These are phyloP conservation scores for Planococcus citri DNA, from an alignment of 1,140 invertebrate genomes.

Conservation along the genomic window DNA sequence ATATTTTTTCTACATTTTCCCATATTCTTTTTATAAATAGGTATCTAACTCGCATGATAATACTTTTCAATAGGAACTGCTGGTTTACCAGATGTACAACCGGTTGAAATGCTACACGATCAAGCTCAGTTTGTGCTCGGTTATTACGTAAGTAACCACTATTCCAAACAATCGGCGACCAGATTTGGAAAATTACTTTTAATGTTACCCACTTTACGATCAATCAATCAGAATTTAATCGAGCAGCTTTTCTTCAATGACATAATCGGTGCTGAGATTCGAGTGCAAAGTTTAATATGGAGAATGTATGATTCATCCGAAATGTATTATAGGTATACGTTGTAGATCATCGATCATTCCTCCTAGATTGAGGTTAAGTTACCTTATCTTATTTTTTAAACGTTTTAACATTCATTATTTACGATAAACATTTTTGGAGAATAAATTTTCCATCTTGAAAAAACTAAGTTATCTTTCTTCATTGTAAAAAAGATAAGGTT, in stretches of 20 bases:
- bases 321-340: too few species aligned
- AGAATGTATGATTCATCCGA: conserved; percentile 56
- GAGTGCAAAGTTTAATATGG: conserved; percentile 65
- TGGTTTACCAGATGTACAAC: conserved; percentile 64
- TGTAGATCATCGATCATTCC: too few species aligned
- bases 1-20: conserved; percentile 30
- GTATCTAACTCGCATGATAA: too few species aligned
- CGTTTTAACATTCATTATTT: too few species aligned
- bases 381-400: too few species aligned
- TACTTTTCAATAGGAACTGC: conserved; percentile 50
- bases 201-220: conserved; percentile 63
- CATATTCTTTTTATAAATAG: too few species aligned
- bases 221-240: conserved; percentile 61
- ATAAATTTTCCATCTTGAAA: too few species aligned
- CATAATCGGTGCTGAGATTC: conserved; percentile 68
- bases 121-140: conserved; percentile 79
- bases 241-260: conserved; percentile 76
- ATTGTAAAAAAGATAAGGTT: too few species aligned
- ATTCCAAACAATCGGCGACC: conserved; percentile 56
- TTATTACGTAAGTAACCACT: conserved; percentile 71
- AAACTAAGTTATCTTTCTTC: too few species aligned
- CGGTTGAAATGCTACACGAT: conserved; percentile 79
- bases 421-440: too few species aligned
- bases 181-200: conserved; percentile 67
- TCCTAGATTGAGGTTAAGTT: too few species aligned